Evolutionary conservation across 2,113 vertebrate species (phyloP).

Genomic region (Ahaetulla prasina): DNA sequence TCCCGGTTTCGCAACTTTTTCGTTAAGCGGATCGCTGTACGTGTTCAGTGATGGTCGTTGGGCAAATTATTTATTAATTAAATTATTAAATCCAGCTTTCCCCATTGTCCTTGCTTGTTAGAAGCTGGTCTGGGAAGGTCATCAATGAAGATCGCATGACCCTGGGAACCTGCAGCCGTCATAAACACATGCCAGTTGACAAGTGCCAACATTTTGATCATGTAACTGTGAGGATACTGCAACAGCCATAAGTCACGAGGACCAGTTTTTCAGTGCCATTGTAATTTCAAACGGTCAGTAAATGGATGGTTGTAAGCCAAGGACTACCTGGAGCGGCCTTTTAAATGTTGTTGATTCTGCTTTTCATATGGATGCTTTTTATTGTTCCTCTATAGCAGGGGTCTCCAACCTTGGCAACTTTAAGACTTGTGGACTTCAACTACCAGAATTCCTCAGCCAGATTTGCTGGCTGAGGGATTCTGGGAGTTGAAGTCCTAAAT

Average conservation of each 20-base stretch:
- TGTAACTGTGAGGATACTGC: no score
- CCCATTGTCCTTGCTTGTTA: neutral
- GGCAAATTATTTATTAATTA: neutral
- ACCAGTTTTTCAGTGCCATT: no score
- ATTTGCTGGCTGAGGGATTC: no score
- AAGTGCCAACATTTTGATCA: neutral
- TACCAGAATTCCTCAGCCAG: no score
- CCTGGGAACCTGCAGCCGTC: neutral
- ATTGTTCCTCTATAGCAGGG: constrained; percentile 26
- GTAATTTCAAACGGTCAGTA: no score
- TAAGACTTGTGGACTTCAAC: no score
- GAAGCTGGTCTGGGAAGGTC: neutral
- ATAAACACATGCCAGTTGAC: neutral
- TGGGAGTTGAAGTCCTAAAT: no score
- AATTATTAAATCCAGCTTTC: neutral
- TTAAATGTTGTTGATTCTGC: constrained; percentile 25
- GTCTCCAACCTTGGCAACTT: no score
- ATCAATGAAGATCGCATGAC: no score
- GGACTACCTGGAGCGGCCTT: neutral
- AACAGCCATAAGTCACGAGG: neutral
- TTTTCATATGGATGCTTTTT: constrained; percentile 49
- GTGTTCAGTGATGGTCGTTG: neutral
- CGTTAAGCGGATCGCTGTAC: neutral
- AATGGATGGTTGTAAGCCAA: no score
- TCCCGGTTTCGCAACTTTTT: neutral